Evolutionary conservation across 1,140 invertebrate species (phyloP), one percentile per base, ranked within the genome.

Genomic region (Littorina saxatilis): DNA sequence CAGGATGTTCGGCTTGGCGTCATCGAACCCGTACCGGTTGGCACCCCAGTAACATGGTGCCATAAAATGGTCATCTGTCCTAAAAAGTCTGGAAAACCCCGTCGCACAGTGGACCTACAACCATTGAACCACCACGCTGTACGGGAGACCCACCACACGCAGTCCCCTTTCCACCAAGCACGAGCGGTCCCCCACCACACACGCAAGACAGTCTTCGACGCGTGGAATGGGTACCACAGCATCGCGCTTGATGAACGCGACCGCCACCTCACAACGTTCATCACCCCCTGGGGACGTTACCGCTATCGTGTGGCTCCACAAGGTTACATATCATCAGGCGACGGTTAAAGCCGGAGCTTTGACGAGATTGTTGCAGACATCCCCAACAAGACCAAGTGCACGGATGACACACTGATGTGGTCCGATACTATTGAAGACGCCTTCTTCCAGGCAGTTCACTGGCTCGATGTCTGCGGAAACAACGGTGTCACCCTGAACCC

Each of bases 401-500:
- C 87, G 11, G 83, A 90, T 43, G 85, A 88, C 66, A 84, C 84
- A 0, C 43, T 75, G 2, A 32, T 88, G 63, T 85, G 85, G 84
- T 74, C 61, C 23, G 35, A 82, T 32, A 77, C 73, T 1, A 76
- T 87, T 1, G 75, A 84, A 63, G 85, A 86, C 15, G 73, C 80
- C 39, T 86, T 82, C 72, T 78, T 78, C 43, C 81, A 85, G 35
- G 66, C 83, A 3, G 58, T 61, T 17, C 23, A 78, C 61, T 84
- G 86, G 81, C 80, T 88, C 2, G 83, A 87, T 43, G 27, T 81
- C 1, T 89, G 86, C 74, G 82, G 82, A 39, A 39, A 80, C 15
- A 82, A 83, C 72, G 72, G 81, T 32, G 88, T 87, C 32, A 91
- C n/a, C n/a, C n/a, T n/a, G n/a, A n/a, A n/a, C n/a, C n/a, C n/a